A percentile compares a stretch with the other conserved stretches of the same genome.
Evolutionary conservation across 2,888 invertebrate species (phyloP).

Genomic region (Andrena flavipes): DNA sequence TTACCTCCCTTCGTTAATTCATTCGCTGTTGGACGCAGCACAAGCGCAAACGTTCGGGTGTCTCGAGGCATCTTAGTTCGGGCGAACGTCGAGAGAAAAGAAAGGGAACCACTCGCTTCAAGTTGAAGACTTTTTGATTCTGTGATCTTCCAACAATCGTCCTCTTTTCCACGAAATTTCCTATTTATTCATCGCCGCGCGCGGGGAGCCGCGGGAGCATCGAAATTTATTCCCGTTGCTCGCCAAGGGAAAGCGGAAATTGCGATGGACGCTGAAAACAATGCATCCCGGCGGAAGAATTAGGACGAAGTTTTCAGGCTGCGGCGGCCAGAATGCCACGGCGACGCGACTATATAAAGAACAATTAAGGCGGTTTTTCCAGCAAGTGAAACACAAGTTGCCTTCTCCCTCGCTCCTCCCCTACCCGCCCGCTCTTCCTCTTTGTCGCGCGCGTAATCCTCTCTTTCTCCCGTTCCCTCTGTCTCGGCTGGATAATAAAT

Average conservation of each 20-base stretch:
- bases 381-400: conserved; percentile 56
- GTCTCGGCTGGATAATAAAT: conserved; percentile 63
- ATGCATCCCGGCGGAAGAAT: conserved; percentile 46
- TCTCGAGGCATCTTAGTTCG: background rate
- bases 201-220: background rate
- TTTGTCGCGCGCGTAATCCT: background rate
- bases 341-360: conserved; percentile 66
- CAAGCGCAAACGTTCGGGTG: background rate
- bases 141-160: background rate
- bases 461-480: background rate
- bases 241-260: conserved; percentile 26
- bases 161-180: background rate
- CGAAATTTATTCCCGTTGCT: conserved; percentile 39
- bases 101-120: background rate
- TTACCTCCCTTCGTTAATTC: background rate
- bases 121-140: background rate
- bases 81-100: background rate
- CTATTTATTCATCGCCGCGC: background rate
- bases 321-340: conserved; percentile 29
- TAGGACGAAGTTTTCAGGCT: conserved; percentile 39
- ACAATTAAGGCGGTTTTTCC: conserved; percentile 63
- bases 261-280: conserved; percentile 27
- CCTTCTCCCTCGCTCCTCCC: conserved; percentile 11
- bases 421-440: background rate
- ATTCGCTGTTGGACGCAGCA: background rate